Evolutionary conservation across 1,140 invertebrate species (phyloP).

Genomic region (Drosophila murphyi): DNA sequence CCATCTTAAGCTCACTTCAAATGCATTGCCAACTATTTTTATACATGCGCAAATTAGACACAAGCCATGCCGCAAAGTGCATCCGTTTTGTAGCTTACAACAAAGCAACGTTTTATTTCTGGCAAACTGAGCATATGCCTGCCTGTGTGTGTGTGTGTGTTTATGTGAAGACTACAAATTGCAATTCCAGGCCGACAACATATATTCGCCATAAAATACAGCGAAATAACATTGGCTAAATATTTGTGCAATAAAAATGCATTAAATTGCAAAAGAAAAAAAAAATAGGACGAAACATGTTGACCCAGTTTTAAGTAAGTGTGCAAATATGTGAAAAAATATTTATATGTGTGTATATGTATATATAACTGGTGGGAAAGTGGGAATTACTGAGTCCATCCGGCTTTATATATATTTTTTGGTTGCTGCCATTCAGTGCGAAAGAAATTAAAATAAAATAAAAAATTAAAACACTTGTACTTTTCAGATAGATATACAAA

Average conservation of each 20-base stretch:
- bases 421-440: constrained; percentile 10
- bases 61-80: background rate
- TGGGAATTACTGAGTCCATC: constrained; percentile 24
- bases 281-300: constrained; percentile 1
- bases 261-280: constrained; percentile 18
- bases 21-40: background rate
- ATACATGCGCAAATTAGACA: background rate
- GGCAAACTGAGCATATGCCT: background rate
- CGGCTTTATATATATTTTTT: constrained; percentile 36
- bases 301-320: constrained; percentile 26
- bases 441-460: constrained; percentile 38
- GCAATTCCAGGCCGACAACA: constrained; percentile 30
- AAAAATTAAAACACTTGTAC: constrained; percentile 34
- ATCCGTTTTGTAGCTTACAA: constrained; percentile 6
- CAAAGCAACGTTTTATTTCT: background rate
- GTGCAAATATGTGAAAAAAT: constrained; percentile 5
- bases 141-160: constrained; percentile 1
- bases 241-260: constrained; percentile 50
- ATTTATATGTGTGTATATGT: background rate
- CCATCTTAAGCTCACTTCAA: too few relatives aligned
- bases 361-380: constrained; percentile 14
- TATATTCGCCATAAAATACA: constrained; percentile 47
- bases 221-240: constrained; percentile 41
- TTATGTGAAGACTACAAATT: constrained; percentile 4
- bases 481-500: constrained; percentile 3